Percentiles rank a stretch among this genome's conserved stretches.
Evolutionary conservation across 2,888 invertebrate genomes (phyloP).

Genomic region (Rhagium mordax): DNA sequence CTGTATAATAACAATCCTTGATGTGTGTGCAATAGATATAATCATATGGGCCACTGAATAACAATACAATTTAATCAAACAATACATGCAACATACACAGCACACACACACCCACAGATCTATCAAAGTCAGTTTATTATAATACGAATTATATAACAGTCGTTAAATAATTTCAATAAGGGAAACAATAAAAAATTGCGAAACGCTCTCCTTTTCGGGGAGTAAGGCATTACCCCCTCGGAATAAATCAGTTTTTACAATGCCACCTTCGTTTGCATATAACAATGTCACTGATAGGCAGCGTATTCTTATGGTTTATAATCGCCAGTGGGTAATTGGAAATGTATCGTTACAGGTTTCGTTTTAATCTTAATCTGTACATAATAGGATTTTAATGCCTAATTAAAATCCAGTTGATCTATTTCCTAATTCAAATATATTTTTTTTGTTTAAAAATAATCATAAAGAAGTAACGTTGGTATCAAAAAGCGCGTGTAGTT

Average conservation of each 20-base stretch:
- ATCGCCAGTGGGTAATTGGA: neutral
- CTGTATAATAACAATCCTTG: too few relatives aligned
- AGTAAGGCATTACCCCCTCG: conserved; percentile 39
- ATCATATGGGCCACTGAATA: neutral
- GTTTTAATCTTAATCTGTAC: neutral
- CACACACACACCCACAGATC: conserved; percentile 16
- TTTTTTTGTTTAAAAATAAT: neutral
- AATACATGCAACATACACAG: conserved; percentile 11
- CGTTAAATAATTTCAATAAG: conserved; percentile 11
- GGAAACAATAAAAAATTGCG: conserved; percentile 30
- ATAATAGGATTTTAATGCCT: neutral
- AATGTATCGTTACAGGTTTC: neutral
- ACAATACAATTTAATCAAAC: conserved; percentile 5
- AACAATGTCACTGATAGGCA: conserved; percentile 3
- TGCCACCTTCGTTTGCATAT: conserved; percentile 8
- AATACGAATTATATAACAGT: conserved; percentile 17
- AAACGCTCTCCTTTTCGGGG: conserved; percentile 43
- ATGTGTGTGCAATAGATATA: neutral
- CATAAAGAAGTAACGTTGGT: too few relatives aligned
- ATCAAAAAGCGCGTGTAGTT: too few relatives aligned
- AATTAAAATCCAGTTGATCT: neutral
- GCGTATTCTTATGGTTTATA: neutral
- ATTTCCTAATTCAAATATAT: neutral
- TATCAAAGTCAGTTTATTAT: neutral
- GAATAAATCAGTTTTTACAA: conserved; percentile 36